Conservation (phyloP, 2,888 invertebrate species). For the Euphydryas editha region DNA sequence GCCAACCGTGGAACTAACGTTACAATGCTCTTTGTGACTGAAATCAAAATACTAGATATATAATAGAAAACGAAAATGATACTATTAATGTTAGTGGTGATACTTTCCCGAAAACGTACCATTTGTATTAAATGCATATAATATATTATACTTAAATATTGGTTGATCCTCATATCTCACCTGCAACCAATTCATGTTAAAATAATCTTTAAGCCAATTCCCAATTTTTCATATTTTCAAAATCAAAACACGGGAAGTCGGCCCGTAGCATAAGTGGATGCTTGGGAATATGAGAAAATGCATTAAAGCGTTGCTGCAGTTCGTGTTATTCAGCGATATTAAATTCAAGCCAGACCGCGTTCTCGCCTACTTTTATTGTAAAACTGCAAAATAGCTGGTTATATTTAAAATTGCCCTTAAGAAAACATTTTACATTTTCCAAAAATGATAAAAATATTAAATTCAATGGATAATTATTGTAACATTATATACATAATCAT, state of each 20-base stretch:
- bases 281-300: conserved; percentile 33
- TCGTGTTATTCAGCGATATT: conserved; percentile 36
- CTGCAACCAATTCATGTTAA: conserved; percentile 7
- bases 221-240: conserved; percentile 18
- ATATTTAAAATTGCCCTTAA: conserved; percentile 5
- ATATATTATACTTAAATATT: too few relatives aligned
- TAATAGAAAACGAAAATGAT: background rate
- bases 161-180: background rate
- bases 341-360: conserved; percentile 30
- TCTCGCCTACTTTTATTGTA: conserved; percentile 23
- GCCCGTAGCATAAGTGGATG: conserved; percentile 23
- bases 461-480: background rate
- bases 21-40: background rate
- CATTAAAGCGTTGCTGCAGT: conserved; percentile 30
- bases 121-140: background rate
- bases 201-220: conserved; percentile 6
- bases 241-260: conserved; percentile 18
- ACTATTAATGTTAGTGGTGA: background rate
- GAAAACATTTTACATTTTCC: background rate
- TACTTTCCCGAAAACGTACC: background rate
- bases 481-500: too few relatives aligned
- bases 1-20: background rate
- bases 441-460: background rate
- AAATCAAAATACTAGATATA: background rate
- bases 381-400: conserved; percentile 19